Percentiles rank a stretch among this genome's conserved stretches.
These are phyloP conservation scores for Nibea albiflora DNA, from an alignment of 2,113 vertebrate genomes.

Conservation along the genomic window DNA sequence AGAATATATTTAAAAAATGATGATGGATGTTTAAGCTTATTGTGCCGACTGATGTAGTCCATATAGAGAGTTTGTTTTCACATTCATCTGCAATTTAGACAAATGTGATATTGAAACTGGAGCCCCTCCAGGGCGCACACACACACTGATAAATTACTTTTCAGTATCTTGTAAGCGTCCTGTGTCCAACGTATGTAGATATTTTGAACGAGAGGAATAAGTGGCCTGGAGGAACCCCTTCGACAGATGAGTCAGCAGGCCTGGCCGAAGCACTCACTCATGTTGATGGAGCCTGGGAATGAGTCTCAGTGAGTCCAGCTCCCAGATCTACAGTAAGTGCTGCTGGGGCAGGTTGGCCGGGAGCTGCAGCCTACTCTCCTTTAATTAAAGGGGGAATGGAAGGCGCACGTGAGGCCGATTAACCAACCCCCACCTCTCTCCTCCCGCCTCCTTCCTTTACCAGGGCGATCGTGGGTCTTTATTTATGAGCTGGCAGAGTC, in stretches of 20 bases:
- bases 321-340: conserved; percentile 55
- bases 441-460: conserved; percentile 3
- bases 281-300: conserved; percentile 69
- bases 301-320: conserved; percentile 56
- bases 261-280: conserved; percentile 61
- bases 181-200: background rate
- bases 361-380: conserved; percentile 59
- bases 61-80: background rate
- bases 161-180: no score
- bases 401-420: conserved; percentile 43
- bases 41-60: background rate
- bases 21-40: background rate
- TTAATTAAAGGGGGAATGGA: conserved; percentile 71
- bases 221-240: conserved; percentile 62
- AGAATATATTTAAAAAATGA: no score
- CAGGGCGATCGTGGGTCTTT: conserved; percentile 2
- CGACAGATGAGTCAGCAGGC: conserved; percentile 79
- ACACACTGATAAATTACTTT: background rate
- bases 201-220: background rate
- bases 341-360: conserved; percentile 55
- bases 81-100: background rate
- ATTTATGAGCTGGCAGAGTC: conserved; percentile 54
- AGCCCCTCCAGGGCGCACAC: background rate
- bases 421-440: conserved; percentile 12
- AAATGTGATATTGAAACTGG: background rate